These are phyloP conservation scores for Cotesia vestalis DNA, from an alignment of 1,140 invertebrate genomes.

Conservation along the genomic window DNA sequence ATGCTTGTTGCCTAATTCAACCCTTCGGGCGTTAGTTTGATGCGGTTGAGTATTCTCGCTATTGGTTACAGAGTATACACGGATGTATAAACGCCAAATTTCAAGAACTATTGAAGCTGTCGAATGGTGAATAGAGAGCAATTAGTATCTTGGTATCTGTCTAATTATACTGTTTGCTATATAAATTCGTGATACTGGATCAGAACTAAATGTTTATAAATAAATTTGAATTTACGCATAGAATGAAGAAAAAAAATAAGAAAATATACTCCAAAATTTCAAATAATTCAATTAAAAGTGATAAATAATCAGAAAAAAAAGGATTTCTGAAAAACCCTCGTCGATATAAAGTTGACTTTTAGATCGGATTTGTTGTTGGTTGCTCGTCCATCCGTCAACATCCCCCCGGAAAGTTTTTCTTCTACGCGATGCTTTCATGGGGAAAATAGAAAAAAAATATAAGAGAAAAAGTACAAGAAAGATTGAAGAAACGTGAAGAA, in stretches of 20 bases:
- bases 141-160: too few species aligned
- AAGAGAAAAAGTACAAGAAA: not conserved
- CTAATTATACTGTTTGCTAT: too few species aligned
- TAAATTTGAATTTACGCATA: too few species aligned
- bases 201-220: too few species aligned
- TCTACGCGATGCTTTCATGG: not conserved
- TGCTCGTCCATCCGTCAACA: constrained; percentile 17
- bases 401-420: constrained; percentile 16
- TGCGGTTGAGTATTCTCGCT: constrained; percentile 1
- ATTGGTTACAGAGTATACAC: not conserved
- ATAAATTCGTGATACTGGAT: too few species aligned
- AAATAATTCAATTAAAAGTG: not conserved
- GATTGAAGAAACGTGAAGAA: not conserved
- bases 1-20: constrained; percentile 8
- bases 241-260: too few species aligned
- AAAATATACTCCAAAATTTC: too few species aligned
- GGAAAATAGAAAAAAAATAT: not conserved
- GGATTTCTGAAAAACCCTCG: not conserved
- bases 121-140: too few species aligned
- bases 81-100: not conserved
- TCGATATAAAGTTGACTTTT: constrained; percentile 7
- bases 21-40: not conserved
- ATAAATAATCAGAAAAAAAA: not conserved
- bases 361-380: constrained; percentile 21
- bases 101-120: not conserved